Evolutionary conservation across 2,113 vertebrate genomes (phyloP).

Genomic region (Lamprotornis superbus): DNA sequence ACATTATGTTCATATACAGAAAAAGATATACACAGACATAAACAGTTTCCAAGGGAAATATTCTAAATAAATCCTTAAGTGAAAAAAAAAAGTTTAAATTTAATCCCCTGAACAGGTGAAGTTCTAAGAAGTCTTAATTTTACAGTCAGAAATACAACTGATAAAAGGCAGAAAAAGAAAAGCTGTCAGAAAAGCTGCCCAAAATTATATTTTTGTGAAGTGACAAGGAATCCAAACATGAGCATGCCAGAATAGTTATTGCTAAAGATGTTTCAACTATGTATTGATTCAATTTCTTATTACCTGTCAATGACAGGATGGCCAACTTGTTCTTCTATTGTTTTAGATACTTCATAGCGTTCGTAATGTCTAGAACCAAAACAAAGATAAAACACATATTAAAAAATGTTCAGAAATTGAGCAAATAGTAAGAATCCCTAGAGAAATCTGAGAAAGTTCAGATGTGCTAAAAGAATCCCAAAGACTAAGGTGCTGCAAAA

Average conservation of each 20-base stretch:
- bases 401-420: not conserved
- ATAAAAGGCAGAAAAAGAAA: not conserved
- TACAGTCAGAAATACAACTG: not conserved
- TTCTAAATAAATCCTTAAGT: not conserved
- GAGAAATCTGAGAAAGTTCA: not conserved
- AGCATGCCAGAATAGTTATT: not conserved
- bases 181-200: not conserved
- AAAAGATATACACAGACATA: not conserved
- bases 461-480: not conserved
- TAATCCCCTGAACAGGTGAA: not conserved
- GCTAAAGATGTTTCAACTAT: not conserved
- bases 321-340: constrained; percentile 25
- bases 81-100: not conserved
- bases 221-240: not conserved
- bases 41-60: not conserved
- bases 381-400: not conserved
- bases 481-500: not conserved
- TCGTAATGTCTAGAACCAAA: constrained; percentile 39
- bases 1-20: not conserved
- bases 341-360: constrained; percentile 51
- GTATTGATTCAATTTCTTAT: not conserved
- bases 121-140: not conserved
- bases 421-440: not conserved
- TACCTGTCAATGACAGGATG: constrained; percentile 58
- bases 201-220: not conserved